phyloP scores from a whole-genome alignment of 2,113 vertebrate genomes.

The Spermophilus dauricus region DNA sequence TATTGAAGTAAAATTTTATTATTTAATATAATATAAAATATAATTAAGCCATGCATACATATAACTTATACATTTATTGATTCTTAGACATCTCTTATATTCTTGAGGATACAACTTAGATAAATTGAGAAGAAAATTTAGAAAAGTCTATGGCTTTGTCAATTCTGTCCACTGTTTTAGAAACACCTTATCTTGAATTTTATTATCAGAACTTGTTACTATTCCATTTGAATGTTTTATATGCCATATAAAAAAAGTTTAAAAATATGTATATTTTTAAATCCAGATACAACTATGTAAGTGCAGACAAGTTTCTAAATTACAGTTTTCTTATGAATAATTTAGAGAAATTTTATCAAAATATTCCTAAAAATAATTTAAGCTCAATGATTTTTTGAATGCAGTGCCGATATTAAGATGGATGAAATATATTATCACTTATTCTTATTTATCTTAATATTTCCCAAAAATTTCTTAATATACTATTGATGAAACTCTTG shows the following conservation, averaged over 20 bases:
- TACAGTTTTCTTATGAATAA: neutral
- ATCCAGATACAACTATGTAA: neutral
- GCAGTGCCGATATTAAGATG: neutral
- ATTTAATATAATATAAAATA: neutral
- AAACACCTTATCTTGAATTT: slow-evolving; percentile 9
- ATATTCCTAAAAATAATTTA: neutral
- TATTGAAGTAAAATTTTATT: slow-evolving; percentile 56
- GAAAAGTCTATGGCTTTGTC: neutral
- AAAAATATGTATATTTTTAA: neutral
- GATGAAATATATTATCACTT: neutral
- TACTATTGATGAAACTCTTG: neutral
- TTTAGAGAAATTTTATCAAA: slow-evolving; percentile 40
- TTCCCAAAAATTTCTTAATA: slow-evolving; percentile 19
- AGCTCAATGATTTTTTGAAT: slow-evolving; percentile 9
- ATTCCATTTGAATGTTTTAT: neutral
- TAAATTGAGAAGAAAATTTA: slow-evolving; percentile 46
- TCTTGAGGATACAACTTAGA: slow-evolving; percentile 1
- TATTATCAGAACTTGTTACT: slow-evolving; percentile 17
- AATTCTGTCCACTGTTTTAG: neutral
- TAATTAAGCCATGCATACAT: neutral
- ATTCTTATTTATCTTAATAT: neutral
- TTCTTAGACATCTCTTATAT: neutral
- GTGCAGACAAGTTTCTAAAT: neutral
- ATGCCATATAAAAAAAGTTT: slow-evolving; percentile 14
- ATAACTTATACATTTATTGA: neutral